Evolutionary conservation across 2,888 invertebrate species (phyloP).

Genomic region (Microctonus aethiopoides): DNA sequence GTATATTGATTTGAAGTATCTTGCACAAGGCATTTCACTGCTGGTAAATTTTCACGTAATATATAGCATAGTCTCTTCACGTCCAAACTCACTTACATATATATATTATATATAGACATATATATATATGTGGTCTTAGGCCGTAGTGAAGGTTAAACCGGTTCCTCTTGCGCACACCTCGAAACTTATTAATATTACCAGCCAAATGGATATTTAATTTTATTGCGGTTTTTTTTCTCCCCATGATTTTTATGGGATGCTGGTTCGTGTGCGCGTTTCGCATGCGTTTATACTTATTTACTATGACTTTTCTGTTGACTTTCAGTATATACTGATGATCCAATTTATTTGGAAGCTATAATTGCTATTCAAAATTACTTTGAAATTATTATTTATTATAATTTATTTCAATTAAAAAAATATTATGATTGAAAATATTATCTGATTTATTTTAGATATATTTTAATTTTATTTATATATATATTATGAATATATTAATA

Average conservation of each 20-base stretch:
- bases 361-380: neutral
- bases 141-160: conserved; percentile 39
- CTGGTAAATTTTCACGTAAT: neutral
- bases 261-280: neutral
- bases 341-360: neutral
- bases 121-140: conserved; percentile 17
- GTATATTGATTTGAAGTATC: conserved; percentile 15
- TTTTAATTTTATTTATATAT: neutral
- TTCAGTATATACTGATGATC: neutral
- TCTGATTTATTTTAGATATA: neutral
- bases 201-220: conserved; percentile 39
- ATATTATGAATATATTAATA: neutral
- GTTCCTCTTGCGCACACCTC: conserved; percentile 36
- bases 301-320: conserved; percentile 5
- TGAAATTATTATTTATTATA: neutral
- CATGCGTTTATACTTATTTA: too few species aligned
- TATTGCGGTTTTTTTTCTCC: conserved; percentile 21
- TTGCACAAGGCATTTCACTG: neutral
- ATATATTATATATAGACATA: neutral
- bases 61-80: neutral
- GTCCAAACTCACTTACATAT: neutral
- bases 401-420: neutral
- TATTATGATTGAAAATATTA: neutral
- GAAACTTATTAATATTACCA: conserved; percentile 40
- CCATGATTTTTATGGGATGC: conserved; percentile 11